Evolutionary conservation across 53 echinoderm and acorn worm species (phyloP), one percentile per base, ranked within the genome.

Genomic region (Apostichopus leukothele): DNA sequence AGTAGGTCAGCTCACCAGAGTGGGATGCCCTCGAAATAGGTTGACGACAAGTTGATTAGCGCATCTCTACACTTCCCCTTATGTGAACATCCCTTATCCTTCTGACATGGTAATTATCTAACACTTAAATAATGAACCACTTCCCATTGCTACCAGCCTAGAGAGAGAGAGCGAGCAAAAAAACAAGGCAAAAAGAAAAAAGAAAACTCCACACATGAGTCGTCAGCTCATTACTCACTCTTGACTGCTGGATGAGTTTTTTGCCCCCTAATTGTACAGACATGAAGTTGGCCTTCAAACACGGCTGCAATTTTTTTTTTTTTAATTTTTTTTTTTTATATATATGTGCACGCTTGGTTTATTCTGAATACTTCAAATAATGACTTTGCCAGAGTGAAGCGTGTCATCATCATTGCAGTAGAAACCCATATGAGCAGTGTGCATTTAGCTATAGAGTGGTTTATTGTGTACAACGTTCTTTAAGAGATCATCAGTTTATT

Each of bases 221-320:
- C 19, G 53, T 54, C 55, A 11, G 59, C 54, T 22, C 59, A 81
- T 81, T 81, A 59, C 21, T 81, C 81, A 81, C 81, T 54, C 81
- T 55, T 81, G 54, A 81, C 55, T 81, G 81, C 55, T 81, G 81
- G 81, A 21, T 59, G 59, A 81, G 81, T 81, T 81, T 81, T 51
- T 81, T 81, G 81, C 81, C 81, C 81, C 60, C 55, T 53, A 52
- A 81, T 54, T 55, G 59, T 50, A 81, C 54, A 51, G 59, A 81
- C 54, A 10, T 59, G 21, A 53, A 21, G 21, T 81, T 81, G 81
- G 81, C 81, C 81, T 81, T 81, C 81, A 55, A 81, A 81, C 81
- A 59, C 59, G 19, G 59, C 20, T 81, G 81, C 14, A 77, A 10
- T 51, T 77, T 76, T 77, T 57, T 39, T 39, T 39, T 39, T 39